Conservation (phyloP, 2,888 invertebrate genomes). For the Chloromyia formosa region DNA sequence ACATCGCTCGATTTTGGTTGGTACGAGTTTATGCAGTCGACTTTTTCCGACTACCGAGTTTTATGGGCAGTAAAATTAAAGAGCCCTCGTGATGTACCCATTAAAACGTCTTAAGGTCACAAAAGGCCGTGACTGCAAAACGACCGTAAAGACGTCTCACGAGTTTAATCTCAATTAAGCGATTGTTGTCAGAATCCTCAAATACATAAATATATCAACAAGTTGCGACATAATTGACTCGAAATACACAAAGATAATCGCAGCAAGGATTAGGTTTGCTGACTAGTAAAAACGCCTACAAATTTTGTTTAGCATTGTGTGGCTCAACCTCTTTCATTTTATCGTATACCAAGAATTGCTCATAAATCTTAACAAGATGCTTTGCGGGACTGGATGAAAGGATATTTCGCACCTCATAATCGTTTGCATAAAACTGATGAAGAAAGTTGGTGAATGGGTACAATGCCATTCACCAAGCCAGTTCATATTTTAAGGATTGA, state of each 20-base stretch:
- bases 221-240: constrained; percentile 32
- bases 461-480: not conserved
- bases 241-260: constrained; percentile 23
- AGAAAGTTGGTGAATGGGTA: too few species aligned
- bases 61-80: constrained; percentile 52
- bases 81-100: constrained; percentile 48
- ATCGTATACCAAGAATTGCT: not conserved
- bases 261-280: constrained; percentile 3
- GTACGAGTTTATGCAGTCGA: constrained; percentile 44
- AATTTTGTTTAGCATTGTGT: not conserved
- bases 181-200: constrained; percentile 17
- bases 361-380: not conserved
- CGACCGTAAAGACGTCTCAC: constrained; percentile 41
- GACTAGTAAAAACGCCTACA: constrained; percentile 22
- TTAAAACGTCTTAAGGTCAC: constrained; percentile 45
- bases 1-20: constrained; percentile 17
- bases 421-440: too few species aligned
- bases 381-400: not conserved
- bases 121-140: constrained; percentile 29
- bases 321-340: not conserved
- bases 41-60: constrained; percentile 42
- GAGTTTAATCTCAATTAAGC: constrained; percentile 35
- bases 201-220: constrained; percentile 17
- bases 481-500: constrained; percentile 3
- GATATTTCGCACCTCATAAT: not conserved